Base-by-base conservation (phyloP, 2,113 vertebrate genomes). In the Micromys minutus region DNA sequence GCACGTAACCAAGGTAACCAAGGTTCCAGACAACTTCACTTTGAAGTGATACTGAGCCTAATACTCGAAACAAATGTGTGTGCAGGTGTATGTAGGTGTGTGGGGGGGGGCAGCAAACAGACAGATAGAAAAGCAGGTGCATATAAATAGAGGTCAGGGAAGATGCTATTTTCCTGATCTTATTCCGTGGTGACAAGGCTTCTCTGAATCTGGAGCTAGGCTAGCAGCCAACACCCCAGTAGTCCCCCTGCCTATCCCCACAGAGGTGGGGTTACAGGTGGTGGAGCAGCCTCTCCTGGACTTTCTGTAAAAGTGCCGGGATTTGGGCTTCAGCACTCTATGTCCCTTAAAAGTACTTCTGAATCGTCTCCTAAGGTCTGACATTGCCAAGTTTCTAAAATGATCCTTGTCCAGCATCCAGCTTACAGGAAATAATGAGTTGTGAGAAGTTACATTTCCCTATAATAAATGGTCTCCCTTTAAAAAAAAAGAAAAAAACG, bases 1-100 rank as follows among this genome's bases (percentile, higher is more conserved):
- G 5, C 9, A 0, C 0, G 1, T 42, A 52, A 52, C 16, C 24
- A 61, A 0, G 11, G 39, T 6, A 2, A 22, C 59, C 1, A 3
- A 76, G 24, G 0, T 0, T 26, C 50, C 84, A 31, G 9, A 19
- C 12, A 79, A 36, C n/a, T 21, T 52, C 19, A 26, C 67, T 76
- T 17, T 52, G 22, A 59, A 34, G 39, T 21, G 42, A 31, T 1
- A 6, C 12, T 6, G 21, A 69, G 84, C 16, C 63, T 13, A 21
- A 24, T 1, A 4, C 19, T 34, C 3, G 19, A 86, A 67, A 69
- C 26, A 9, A 81, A 59, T 67, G 65, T 34, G 31, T 67, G 59
- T 61, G 13, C 31, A 4, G 9, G 63, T 31, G 63, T 65, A 29
- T 65, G 63, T 67, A 5, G 12, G 59, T 22, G 59, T 69, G 34